These are phyloP conservation scores for Caenorhabditis uteleia DNA, from an alignment of 2,888 invertebrate genomes.

Conservation along the genomic window DNA sequence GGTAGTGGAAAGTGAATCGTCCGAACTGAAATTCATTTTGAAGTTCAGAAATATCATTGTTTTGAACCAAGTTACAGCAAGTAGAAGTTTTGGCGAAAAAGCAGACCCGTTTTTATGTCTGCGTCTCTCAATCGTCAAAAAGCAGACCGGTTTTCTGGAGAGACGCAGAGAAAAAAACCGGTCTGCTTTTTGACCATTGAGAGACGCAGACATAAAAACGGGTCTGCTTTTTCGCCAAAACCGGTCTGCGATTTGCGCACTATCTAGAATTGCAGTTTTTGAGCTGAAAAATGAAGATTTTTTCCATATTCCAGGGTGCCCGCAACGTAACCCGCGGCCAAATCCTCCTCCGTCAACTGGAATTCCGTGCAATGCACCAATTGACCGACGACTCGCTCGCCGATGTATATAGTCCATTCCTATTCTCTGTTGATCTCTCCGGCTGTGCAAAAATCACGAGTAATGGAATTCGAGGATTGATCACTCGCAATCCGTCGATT, in stretches of 20 bases:
- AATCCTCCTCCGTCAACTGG: constrained; percentile 46
- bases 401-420: constrained; percentile 51
- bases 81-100: too few relatives aligned
- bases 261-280: background rate
- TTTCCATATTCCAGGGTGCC: constrained; percentile 44
- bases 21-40: too few relatives aligned
- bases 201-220: too few relatives aligned
- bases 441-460: constrained; percentile 63
- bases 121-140: too few relatives aligned
- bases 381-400: constrained; percentile 58
- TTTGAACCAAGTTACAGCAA: too few relatives aligned
- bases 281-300: background rate
- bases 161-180: too few relatives aligned
- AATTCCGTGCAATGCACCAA: constrained; percentile 55
- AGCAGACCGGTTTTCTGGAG: too few relatives aligned
- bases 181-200: too few relatives aligned
- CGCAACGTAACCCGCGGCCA: constrained; percentile 56
- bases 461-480: constrained; percentile 54
- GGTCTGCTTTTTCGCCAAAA: too few relatives aligned
- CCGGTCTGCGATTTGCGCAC: background rate
- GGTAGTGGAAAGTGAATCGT: too few relatives aligned
- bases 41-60: background rate
- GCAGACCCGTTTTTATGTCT: too few relatives aligned
- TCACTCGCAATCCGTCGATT: constrained; percentile 61
- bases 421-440: constrained; percentile 63